Base-by-base conservation (phyloP, 2,888 invertebrate species). In the Ellobium chinense region DNA sequence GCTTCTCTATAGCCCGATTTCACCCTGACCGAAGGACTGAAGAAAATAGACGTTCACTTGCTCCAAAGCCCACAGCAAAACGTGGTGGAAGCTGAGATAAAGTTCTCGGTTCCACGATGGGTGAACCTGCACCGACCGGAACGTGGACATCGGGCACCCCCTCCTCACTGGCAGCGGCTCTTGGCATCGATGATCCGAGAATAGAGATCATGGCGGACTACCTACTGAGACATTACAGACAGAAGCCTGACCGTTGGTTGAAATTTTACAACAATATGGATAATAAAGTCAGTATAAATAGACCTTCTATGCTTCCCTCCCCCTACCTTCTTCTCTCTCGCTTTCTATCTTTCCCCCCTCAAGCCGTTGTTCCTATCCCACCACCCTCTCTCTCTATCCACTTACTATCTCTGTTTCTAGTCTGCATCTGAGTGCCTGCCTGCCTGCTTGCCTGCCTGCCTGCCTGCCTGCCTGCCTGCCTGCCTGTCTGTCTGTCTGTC, bases 181-280 rank as follows among this genome's bases (percentile, higher is more conserved):
- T 80, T 14, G 75, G 69, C 27, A 80, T 80, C 12, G 80, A 75
- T 21, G 80, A 80, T 31, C 62, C 69, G 5, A 63, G 80, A 21
- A 62, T 80, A 7, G 80, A 80, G 63, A 75, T 80, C 31, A 24
- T 75, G 29, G 74, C 75, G 24, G 74, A 75, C 37, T 80, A 80
- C 24, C 75, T 75, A 14, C 54, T 75, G 56, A 68, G 80, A 34
- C 58, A 74, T 27, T 80, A 80, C 31, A 36, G 39, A 5, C 74
- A 60, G 56, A 80, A 80, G n/a, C 69, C 60, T n/a, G 80, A 80
- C 56, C 46, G 75, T 46, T 80, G 80, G 80, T 62, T 80, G 65
- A 80, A 80, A 39, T 80, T 80, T 31, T 80, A 80, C 56, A 78
- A 78, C 66, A 78, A 78, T 34, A 7, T 24, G 12, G 78, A 78